Evolutionary conservation across 2,888 invertebrate genomes (phyloP).

Genomic region (Aphidius colemani): DNA sequence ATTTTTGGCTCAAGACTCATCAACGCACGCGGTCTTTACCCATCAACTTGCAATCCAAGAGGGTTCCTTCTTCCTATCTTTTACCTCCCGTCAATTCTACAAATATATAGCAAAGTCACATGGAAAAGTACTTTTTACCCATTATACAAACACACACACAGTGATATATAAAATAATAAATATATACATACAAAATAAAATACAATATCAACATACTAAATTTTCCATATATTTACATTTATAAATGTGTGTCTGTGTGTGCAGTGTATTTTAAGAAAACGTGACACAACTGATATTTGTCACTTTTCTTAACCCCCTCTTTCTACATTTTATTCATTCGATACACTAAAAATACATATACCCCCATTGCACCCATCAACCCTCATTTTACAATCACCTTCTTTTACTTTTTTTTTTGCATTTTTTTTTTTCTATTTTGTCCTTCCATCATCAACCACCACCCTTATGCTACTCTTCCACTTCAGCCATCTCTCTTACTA

Average conservation of each 20-base stretch:
- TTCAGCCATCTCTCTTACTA: no score
- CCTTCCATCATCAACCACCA: background rate
- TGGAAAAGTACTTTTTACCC: no score
- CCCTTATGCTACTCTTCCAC: background rate
- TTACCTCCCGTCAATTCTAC: background rate
- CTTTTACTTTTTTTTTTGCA: conserved; percentile 3
- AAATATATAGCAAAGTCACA: background rate
- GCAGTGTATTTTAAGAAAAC: conserved; percentile 41
- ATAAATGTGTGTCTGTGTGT: conserved; percentile 23
- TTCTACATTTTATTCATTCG: conserved; percentile 5
- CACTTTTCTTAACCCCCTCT: conserved; percentile 22
- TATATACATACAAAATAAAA: no score
- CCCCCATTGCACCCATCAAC: background rate
- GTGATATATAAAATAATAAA: no score
- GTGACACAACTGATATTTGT: conserved; percentile 26
- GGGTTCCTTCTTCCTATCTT: conserved; percentile 24
- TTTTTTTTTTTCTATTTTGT: conserved; percentile 5
- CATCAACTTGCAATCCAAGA: conserved; percentile 17
- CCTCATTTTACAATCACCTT: background rate
- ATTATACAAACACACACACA: no score
- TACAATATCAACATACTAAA: no score
- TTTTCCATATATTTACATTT: background rate
- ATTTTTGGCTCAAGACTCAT: conserved; percentile 21
- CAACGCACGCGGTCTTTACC: conserved; percentile 18
- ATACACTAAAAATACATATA: no score